phyloP scores from a whole-genome alignment of 1,140 invertebrate genomes.

The Thrips palmi region DNA sequence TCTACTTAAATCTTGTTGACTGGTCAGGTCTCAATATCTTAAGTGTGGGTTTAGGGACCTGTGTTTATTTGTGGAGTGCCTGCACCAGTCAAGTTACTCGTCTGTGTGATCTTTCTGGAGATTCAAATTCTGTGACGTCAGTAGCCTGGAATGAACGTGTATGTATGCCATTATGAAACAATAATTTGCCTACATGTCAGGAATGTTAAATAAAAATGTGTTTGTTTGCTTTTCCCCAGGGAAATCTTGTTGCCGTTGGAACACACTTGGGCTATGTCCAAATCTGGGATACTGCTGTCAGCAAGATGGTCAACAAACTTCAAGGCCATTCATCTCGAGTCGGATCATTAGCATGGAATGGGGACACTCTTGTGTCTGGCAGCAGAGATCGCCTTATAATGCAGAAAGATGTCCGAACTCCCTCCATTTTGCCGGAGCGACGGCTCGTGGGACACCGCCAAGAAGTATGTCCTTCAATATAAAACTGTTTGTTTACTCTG shows the following conservation, averaged over 20 bases:
- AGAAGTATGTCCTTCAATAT: no score
- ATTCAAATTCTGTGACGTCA: conserved; percentile 91
- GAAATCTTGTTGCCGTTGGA: conserved; percentile 90
- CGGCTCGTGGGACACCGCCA: conserved; percentile 83
- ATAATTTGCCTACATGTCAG: conserved; percentile 1
- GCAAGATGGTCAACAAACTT: conserved; percentile 76
- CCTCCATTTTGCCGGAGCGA: conserved; percentile 49
- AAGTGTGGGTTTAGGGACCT: conserved; percentile 91
- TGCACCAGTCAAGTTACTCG: conserved; percentile 96
- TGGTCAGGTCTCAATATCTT: conserved; percentile 99
- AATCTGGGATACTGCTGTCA: conserved; percentile 93
- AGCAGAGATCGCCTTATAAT: conserved; percentile 87
- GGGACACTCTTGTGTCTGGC: conserved; percentile 90
- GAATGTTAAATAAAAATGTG: conserved; percentile 1
- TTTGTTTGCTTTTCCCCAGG: conserved; percentile 34
- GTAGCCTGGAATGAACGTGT: conserved; percentile 95
- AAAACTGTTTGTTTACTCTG: not conserved
- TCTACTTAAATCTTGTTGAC: conserved; percentile 97
- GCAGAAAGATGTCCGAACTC: conserved; percentile 83
- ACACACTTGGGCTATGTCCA: conserved; percentile 94
- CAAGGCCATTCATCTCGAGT: conserved; percentile 83
- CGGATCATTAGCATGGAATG: conserved; percentile 95
- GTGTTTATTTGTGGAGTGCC: conserved; percentile 98
- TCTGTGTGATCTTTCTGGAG: conserved; percentile 84
- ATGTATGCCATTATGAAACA: conserved; percentile 10